These are phyloP conservation scores for Acanthacorydalis orientalis DNA, from an alignment of 2,888 invertebrate species.

Conservation along the genomic window DNA sequence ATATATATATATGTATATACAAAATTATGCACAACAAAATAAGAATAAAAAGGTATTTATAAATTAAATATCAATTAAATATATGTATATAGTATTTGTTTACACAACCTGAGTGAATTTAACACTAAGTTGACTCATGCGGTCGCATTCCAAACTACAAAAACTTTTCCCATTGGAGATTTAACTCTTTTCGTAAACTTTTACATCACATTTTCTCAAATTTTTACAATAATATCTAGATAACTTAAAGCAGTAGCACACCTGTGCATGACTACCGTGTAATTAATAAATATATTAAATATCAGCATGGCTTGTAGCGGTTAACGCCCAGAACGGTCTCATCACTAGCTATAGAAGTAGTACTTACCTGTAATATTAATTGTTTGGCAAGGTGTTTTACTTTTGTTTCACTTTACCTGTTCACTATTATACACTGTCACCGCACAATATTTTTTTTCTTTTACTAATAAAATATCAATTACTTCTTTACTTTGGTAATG, in stretches of 20 bases:
- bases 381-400: background rate
- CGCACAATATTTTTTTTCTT: background rate
- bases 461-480: background rate
- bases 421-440: background rate
- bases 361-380: too few species aligned
- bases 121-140: too few species aligned
- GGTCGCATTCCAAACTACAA: too few species aligned
- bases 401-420: background rate
- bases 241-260: background rate
- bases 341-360: background rate
- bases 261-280: too few species aligned
- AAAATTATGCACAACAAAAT: too few species aligned
- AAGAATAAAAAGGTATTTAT: too few species aligned
- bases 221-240: background rate
- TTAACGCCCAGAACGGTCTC: slow-evolving; percentile 1
- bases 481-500: background rate
- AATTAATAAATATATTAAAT: too few species aligned
- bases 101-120: too few species aligned
- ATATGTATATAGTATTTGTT: too few species aligned
- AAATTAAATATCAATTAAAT: too few species aligned
- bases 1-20: too few species aligned
- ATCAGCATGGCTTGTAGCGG: background rate
- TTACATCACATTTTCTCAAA: background rate
- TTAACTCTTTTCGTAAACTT: background rate
- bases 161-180: background rate